Base-by-base conservation (phyloP, 1,140 invertebrate genomes). In the Pararge aegeria region DNA sequence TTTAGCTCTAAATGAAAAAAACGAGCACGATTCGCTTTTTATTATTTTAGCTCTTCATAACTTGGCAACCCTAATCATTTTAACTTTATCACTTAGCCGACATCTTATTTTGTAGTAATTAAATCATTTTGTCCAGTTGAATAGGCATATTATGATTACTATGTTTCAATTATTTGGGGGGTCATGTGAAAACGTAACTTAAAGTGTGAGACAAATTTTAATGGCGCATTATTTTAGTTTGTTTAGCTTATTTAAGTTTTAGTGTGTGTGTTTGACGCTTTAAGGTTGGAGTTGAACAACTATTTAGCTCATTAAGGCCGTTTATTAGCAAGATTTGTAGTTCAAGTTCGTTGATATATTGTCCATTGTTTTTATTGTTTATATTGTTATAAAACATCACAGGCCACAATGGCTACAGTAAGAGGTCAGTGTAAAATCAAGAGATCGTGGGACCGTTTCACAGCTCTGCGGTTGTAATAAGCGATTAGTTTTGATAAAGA, bases 131-230 rank as follows among this genome's bases (percentile, higher is more conserved):
- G 40, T 55, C 46, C 51, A 62, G 27, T 49, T 50, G 44, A 61
- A 55, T 30, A 52, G 49, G 24, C 27, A 44, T 55, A 46, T 59
- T 34, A 34, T 12, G 30, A 34, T 34, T 34, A 34, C n/a, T 42
- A 54, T 42, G 38, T 18, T 16, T 42, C 6, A 42, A 16, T 46
- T 20, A 55, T 60, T 71, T 71, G 63, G 78, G n/a, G 62, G 73
- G 73, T 63, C 70, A 66, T 78, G 77, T 61, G 79, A 79, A 78
- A 73, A 70, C 52, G 19, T 51, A 42, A 21, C 27, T 44, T 19
- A 15, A 68, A 61, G 30, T 64, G 67, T 70, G 64, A 44, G 64
- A 64, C 68, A 50, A 58, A 54, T 66, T 70, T 70, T 58, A 38
- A 64, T 42, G 55, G 34, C 3, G 19, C 46, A 59, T 53, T 24